A percentile compares a stretch with the other conserved stretches of the same genome.
These are phyloP conservation scores for Hemibagrus guttatus DNA, from an alignment of 2,797 vertebrate species.

Conservation along the genomic window DNA sequence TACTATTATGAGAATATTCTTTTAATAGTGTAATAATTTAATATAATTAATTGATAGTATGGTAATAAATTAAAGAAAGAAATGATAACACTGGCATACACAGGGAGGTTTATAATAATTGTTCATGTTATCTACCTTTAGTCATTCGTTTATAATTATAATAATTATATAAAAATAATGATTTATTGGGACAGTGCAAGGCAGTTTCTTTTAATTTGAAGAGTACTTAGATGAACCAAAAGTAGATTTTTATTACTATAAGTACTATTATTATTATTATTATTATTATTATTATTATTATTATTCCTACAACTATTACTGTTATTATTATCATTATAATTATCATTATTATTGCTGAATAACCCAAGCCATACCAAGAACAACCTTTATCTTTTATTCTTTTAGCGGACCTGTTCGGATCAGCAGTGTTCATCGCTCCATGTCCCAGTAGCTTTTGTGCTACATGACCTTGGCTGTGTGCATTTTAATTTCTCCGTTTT, in stretches of 20 bases:
- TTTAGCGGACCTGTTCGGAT: not conserved
- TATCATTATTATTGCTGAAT: not conserved
- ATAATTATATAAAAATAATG: not conserved
- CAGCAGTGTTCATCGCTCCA: slow-evolving; percentile 1
- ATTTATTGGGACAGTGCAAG: too few relatives aligned
- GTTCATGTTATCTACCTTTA: too few relatives aligned
- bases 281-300: not conserved
- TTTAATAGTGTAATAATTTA: not conserved
- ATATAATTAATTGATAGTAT: not conserved
- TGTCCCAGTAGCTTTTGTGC: slow-evolving; percentile 57
- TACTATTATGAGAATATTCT: not conserved
- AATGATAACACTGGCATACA: not conserved
- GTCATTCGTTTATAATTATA: too few relatives aligned
- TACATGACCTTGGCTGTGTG: slow-evolving; percentile 74
- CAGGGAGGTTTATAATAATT: not conserved
- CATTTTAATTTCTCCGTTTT: slow-evolving; percentile 67
- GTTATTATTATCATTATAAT: too few relatives aligned
- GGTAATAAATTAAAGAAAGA: not conserved
- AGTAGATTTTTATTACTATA: not conserved
- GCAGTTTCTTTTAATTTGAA: not conserved
- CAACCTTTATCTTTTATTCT: not conserved
- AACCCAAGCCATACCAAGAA: not conserved
- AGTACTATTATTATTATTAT: not conserved
- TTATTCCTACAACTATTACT: not conserved
- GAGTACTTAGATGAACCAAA: not conserved